These are phyloP conservation scores for Euproctis similis DNA, from an alignment of 2,888 invertebrate species.

Conservation along the genomic window DNA sequence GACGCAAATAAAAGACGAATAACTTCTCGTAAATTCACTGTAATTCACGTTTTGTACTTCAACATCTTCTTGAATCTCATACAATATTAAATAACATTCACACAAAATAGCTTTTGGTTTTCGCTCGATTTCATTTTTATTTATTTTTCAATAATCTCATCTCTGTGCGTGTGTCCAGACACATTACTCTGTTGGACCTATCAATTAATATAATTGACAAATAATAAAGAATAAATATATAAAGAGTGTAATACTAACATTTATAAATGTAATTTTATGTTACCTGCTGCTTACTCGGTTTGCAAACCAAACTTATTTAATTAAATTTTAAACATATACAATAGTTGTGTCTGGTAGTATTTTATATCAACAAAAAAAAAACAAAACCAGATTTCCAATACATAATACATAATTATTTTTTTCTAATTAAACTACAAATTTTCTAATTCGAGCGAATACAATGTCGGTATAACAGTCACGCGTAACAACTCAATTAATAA, in stretches of 20 bases:
- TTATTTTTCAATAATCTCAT: not conserved
- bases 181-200: constrained; percentile 3
- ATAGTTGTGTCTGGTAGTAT: too few species aligned
- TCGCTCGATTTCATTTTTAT: constrained; percentile 28
- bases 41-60: constrained; percentile 69
- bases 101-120: constrained; percentile 32
- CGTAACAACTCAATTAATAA: constrained; percentile 23
- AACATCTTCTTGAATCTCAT: constrained; percentile 65
- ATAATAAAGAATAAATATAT: too few species aligned
- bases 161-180: not conserved
- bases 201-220: constrained; percentile 28
- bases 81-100: constrained; percentile 64
- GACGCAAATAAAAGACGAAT: constrained; percentile 57
- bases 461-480: constrained; percentile 20
- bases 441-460: constrained; percentile 33
- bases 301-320: too few species aligned
- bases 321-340: too few species aligned
- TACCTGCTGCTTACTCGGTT: too few species aligned
- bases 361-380: too few species aligned
- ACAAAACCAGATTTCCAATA: too few species aligned
- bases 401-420: not conserved
- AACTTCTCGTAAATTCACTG: constrained; percentile 52
- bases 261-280: too few species aligned
- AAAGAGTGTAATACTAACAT: too few species aligned
- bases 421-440: constrained; percentile 4